Conservation (phyloP, 2,113 vertebrate species). For the Lathamus discolor region DNA sequence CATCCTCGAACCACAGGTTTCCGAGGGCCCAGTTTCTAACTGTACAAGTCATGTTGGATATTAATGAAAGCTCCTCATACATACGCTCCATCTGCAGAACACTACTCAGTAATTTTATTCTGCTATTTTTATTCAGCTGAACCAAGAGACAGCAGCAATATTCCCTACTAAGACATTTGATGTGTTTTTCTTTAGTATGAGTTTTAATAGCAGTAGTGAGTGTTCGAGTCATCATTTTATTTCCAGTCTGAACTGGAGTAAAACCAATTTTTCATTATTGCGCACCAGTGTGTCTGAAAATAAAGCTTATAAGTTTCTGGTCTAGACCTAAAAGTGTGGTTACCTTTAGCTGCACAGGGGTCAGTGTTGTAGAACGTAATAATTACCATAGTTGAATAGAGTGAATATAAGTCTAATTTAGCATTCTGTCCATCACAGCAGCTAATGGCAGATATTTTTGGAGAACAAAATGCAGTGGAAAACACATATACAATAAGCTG, state of each 20-base stretch:
- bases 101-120: accelerated
- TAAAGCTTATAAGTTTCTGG: background rate
- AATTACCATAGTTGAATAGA: background rate
- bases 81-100: background rate
- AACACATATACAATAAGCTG: background rate
- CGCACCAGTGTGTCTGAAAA: background rate
- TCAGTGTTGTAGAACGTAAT: background rate
- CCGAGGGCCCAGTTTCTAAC: background rate
- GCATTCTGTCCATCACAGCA: background rate
- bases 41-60: background rate
- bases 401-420: background rate
- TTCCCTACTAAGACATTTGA: background rate
- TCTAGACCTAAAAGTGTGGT: background rate
- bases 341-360: background rate
- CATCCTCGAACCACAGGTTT: background rate
- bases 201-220: background rate
- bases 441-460: background rate
- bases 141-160: background rate
- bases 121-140: background rate
- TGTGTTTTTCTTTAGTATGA: background rate
- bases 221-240: background rate
- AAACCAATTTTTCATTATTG: background rate
- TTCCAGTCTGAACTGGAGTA: background rate
- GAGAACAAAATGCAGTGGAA: background rate
- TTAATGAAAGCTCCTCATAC: background rate